Evolutionary conservation across 1,140 invertebrate genomes (phyloP), one percentile per base, ranked within the genome.

Genomic region (Luehdorfia chinensis): DNA sequence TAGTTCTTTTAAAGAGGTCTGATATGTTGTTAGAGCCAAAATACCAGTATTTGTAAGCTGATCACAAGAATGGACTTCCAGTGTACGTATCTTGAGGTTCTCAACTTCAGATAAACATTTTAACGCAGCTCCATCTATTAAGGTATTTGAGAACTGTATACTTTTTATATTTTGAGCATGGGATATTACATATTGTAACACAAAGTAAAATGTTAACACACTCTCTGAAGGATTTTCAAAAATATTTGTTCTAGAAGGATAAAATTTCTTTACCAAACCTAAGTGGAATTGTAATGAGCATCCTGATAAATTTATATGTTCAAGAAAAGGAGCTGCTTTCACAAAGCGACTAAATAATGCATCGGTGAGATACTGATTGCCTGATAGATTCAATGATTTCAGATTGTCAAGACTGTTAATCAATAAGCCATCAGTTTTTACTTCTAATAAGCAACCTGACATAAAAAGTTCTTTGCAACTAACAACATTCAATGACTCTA

Each of bases 341-440:
- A 91, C 84, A 60, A 94, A 87, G 55, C 91, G 88, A 59, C 91
- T 89, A 18, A 94, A 90, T 12, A 93, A 76, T 21, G 89, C 89
- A 88, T 94, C 93, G 1, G 92, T 92, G 0, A 94, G 70, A 68
- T 93, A 93, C 45, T 92, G 87, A 65, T 93, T 92, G 23, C 89
- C 88, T 6, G 88, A 88, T 46, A 94, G 67, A 49, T 89, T 91
- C 15, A 94, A 68, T 32, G 84, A 75, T 50, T 77, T 88, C 7
- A 94, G 78, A 44, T 90, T 88, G 46, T 87, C 75, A 33, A 93
- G 75, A 37, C 84, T 88, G 4, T 87, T 53, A 11, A 76, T 69
- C 28, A 87, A 65, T 36, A 87, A 73, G 16, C 87, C 75, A 56
- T 90, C 90, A 18, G 75, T 77, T 53, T 88, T 81, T 49, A 87